phyloP scores from a whole-genome alignment of 1,140 invertebrate species.

The Dolichoris vasculosae region DNA sequence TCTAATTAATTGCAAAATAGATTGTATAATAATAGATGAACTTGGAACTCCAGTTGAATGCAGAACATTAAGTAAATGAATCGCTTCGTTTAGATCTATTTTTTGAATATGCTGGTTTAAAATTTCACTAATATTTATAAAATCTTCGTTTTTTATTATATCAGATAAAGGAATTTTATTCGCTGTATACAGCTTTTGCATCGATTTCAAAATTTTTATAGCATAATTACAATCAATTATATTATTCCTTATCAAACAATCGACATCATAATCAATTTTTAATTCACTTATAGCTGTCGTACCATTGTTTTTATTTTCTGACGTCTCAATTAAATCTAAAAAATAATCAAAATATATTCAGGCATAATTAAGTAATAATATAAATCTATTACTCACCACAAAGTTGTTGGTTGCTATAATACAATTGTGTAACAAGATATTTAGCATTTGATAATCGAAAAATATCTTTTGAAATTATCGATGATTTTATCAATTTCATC shows the following conservation, averaged over 20 bases:
- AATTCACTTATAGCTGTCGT: neutral
- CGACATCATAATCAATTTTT: neutral
- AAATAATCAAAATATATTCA: neutral
- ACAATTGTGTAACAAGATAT: neutral
- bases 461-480: neutral
- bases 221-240: conserved; percentile 26
- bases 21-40: conserved; percentile 76
- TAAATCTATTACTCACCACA: conserved; percentile 15
- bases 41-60: conserved; percentile 75
- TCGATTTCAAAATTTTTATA: neutral
- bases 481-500: conserved; percentile 6
- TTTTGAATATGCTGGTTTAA: conserved; percentile 66
- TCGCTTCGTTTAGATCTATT: conserved; percentile 74
- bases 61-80: conserved; percentile 77
- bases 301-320: neutral
- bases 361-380: neutral
- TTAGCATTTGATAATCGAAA: neutral
- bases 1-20: conserved; percentile 78
- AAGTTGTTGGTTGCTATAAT: neutral
- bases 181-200: conserved; percentile 25
- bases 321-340: neutral
- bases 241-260: neutral
- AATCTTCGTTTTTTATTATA: neutral
- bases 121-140: conserved; percentile 9
- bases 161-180: neutral